phyloP scores from a whole-genome alignment of 2,888 invertebrate genomes.

The Drosophila fungiperda region DNA sequence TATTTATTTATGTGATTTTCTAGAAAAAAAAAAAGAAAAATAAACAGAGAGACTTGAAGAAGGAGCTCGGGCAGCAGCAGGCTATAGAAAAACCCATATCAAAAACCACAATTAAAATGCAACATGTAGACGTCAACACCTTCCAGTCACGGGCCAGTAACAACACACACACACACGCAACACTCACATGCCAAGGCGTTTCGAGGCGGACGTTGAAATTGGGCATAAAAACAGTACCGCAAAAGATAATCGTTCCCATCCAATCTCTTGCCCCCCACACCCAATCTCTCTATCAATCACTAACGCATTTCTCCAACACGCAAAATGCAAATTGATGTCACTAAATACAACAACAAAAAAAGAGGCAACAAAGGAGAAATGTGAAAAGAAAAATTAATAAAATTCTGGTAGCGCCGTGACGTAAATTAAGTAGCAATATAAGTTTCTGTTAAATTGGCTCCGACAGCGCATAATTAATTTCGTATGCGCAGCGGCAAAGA shows the following conservation, averaged over 20 bases:
- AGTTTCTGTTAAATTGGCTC: slow-evolving; percentile 73
- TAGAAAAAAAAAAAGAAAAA: slow-evolving; percentile 46
- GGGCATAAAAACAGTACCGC: slow-evolving; percentile 75
- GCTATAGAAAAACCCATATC: slow-evolving; percentile 58
- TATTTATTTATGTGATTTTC: slow-evolving; percentile 68
- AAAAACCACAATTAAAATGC: slow-evolving; percentile 75
- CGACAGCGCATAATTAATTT: slow-evolving; percentile 78
- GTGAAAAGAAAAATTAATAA: slow-evolving; percentile 40
- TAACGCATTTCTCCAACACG: slow-evolving; percentile 69
- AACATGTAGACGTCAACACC: slow-evolving; percentile 79
- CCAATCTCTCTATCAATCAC: slow-evolving; percentile 59
- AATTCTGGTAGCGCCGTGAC: slow-evolving; percentile 76
- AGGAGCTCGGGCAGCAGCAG: slow-evolving; percentile 10
- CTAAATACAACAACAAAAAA: slow-evolving; percentile 10
- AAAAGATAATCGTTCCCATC: slow-evolving; percentile 68
- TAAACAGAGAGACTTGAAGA: slow-evolving; percentile 13
- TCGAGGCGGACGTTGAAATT: slow-evolving; percentile 76
- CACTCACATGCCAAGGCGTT: slow-evolving; percentile 72
- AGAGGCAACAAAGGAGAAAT: slow-evolving; percentile 9
- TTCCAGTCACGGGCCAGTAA: slow-evolving; percentile 58
- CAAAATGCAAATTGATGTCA: slow-evolving; percentile 72
- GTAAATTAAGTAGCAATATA: slow-evolving; percentile 80
- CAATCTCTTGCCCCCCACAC: slow-evolving; percentile 14
- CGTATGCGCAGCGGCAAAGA: slow-evolving; percentile 70
- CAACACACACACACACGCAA: slow-evolving; percentile 22